phyloP scores from a whole-genome alignment of 23 tunicate genomes.

The Halocynthia aurantium region DNA sequence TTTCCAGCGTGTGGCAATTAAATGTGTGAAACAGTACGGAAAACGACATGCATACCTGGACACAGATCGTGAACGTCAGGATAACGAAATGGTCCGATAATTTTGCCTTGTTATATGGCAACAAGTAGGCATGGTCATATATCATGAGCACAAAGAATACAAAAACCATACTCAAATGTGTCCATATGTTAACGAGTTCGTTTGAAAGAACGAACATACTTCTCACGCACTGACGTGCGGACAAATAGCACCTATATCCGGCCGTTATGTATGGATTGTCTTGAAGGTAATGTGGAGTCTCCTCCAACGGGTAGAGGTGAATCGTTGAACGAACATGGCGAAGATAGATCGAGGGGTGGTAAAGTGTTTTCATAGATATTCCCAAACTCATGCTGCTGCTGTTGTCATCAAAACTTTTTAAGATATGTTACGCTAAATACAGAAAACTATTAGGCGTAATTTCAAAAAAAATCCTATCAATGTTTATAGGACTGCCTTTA shows the following conservation, averaged over 20 bases:
- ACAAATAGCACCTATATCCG: conserved; percentile 73
- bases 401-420: too few relatives aligned
- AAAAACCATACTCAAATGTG: conserved; percentile 53
- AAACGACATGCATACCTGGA: conserved; percentile 65
- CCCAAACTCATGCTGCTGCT: too few relatives aligned
- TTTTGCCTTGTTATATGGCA: conserved; percentile 30
- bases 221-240: conserved; percentile 69
- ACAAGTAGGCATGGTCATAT: conserved; percentile 36
- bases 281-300: conserved; percentile 46
- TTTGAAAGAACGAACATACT: conserved; percentile 54
- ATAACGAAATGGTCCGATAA: conserved; percentile 43
- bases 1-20: conserved; percentile 53
- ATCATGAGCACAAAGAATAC: conserved; percentile 25
- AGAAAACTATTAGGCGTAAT: too few relatives aligned
- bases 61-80: conserved; percentile 33
- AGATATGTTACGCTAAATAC: too few relatives aligned
- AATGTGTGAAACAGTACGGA: conserved; percentile 74
- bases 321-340: conserved; percentile 21
- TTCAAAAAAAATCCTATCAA: too few relatives aligned
- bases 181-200: conserved; percentile 83
- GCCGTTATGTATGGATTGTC: conserved; percentile 57
- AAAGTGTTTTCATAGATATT: background rate
- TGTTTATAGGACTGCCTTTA: too few relatives aligned
- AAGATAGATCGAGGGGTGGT: conserved; percentile 7
- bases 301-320: conserved; percentile 40